A percentile compares a stretch with the other conserved stretches of the same genome.
Evolutionary conservation across 1,140 invertebrate species (phyloP).

Genomic region (Leucophenga varia): DNA sequence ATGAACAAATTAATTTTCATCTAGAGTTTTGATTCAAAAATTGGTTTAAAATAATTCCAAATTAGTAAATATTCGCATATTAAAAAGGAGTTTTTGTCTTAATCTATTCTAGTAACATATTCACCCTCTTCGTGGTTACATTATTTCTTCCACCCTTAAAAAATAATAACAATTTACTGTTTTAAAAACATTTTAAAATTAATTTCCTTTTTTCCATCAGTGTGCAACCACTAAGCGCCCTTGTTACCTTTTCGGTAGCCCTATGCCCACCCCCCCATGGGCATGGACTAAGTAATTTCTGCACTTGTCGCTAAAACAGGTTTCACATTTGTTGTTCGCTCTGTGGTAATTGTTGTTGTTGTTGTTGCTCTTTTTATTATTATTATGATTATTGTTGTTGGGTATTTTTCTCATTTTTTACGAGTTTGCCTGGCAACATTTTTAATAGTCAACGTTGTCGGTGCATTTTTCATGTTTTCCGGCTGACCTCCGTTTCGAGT

Average conservation of each 20-base stretch:
- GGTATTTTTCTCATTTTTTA: constrained; percentile 17
- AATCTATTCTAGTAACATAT: too few relatives aligned
- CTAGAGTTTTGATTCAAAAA: too few relatives aligned
- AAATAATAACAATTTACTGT: too few relatives aligned
- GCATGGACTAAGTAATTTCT: constrained; percentile 11
- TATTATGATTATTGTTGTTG: constrained; percentile 16
- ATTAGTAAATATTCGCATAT: too few relatives aligned
- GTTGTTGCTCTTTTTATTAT: constrained; percentile 16
- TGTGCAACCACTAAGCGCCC: constrained; percentile 21
- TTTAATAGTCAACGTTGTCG: constrained; percentile 35
- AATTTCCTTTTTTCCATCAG: constrained; percentile 19
- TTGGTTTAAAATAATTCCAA: too few relatives aligned
- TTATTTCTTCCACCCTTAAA: too few relatives aligned
- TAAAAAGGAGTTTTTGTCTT: too few relatives aligned
- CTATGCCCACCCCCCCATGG: constrained; percentile 44
- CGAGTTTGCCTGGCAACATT: constrained; percentile 29
- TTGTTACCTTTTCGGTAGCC: too few relatives aligned
- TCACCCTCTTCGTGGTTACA: too few relatives aligned
- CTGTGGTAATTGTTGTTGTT: constrained; percentile 13
- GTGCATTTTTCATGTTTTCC: constrained; percentile 52
- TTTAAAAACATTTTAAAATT: too few relatives aligned
- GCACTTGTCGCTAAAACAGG: constrained; percentile 46
- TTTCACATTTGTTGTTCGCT: constrained; percentile 12
- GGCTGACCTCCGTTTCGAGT: constrained; percentile 38
- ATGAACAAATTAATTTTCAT: too few relatives aligned